Conservation (phyloP, 2,797 vertebrate species). For the Chanos chanos region DNA sequence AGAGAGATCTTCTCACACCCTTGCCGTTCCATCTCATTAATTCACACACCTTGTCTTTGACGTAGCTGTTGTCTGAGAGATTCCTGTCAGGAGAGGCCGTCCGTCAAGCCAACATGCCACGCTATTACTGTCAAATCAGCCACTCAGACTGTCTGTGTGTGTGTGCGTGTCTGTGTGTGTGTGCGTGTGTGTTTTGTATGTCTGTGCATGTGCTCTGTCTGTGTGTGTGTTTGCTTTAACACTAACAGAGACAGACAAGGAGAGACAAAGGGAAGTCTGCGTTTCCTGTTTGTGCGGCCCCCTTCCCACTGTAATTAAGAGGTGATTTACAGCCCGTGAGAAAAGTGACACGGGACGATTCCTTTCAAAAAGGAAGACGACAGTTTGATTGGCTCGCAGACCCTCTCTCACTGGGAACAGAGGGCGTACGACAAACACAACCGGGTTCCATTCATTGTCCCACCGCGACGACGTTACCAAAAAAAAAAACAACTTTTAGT, state of each 20-base stretch:
- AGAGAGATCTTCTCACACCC: slow-evolving; percentile 69
- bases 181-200: background rate
- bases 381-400: no score
- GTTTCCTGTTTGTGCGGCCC: no score
- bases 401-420: no score
- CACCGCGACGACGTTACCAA: no score
- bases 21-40: slow-evolving; percentile 74
- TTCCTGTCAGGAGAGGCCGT: slow-evolving; percentile 69
- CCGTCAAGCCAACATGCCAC: slow-evolving; percentile 67
- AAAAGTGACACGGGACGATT: no score
- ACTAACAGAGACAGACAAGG: slow-evolving; percentile 1
- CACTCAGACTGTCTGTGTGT: slow-evolving; percentile 47
- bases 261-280: no score
- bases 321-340: no score
- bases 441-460: no score
- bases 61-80: slow-evolving; percentile 69
- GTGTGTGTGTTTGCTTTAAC: background rate
- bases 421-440: no score
- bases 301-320: no score
- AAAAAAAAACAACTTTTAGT: no score
- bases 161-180: slow-evolving; percentile 13
- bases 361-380: no score
- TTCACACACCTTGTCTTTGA: slow-evolving; percentile 75
- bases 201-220: background rate
- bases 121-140: slow-evolving; percentile 70